Base-by-base conservation (phyloP, 2,888 invertebrate genomes). In the Callosobruchus maculatus region DNA sequence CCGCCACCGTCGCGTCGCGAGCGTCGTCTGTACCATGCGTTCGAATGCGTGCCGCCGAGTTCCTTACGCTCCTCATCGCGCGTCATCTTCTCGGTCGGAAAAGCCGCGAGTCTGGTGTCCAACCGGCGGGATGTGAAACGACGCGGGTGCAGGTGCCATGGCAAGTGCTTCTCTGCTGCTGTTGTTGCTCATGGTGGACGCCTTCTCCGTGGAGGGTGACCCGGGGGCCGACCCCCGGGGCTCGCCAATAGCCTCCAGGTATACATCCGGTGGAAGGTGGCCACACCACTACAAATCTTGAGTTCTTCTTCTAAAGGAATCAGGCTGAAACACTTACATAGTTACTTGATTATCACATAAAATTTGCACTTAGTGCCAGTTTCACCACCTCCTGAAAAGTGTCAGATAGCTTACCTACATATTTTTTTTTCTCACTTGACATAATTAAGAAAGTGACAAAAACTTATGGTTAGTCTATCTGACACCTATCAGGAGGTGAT, bases 141-240 rank as follows among this genome's bases (percentile, higher is more conserved):
- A 49, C 49, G 49, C 49, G 49, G 49, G 49, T 49, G 49, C 49
- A 49, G 49, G 49, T 49, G 49, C 49, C 49, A 49, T 49, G 49
- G 49, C 49, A 5, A 49, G 49, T 49, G 49, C 49, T 49, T 49
- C 49, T 7, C 49, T 49, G 13, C 49, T 49, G 49, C 13, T 49
- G 49, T 49, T 49, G 9, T 49, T 49, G 4, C 70, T 71, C 67
- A 69, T 67, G 22, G 22, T 70, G 49, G 49, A 49, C 49, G 18
- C 49, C 49, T 49, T 49, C 49, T 71, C 76, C 49, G 74, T 78
- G 71, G 76, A 74, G 74, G 82, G 81, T 77, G 83, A 82, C 77
- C 83, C 83, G 74, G 82, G 82, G 72, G 78, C 83, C 73, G 83
- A 85, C 21, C 82, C 82, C 31, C 78, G 85, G 49, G 49, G 49